Base-by-base conservation (phyloP, 2,113 vertebrate species). In the Fregetta grallaria region DNA sequence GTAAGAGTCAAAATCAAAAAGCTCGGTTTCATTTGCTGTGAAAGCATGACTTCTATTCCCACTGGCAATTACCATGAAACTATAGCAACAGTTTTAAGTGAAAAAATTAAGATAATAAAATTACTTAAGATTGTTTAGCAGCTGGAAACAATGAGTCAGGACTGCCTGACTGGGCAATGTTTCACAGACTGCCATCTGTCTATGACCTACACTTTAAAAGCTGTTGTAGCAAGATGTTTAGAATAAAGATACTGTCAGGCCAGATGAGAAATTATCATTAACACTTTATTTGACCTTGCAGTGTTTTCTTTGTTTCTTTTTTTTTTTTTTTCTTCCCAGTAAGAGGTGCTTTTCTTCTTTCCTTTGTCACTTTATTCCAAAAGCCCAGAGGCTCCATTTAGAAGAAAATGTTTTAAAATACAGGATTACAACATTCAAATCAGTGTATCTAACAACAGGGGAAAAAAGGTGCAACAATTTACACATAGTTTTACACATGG, bases 131-230 rank as follows among this genome's bases (percentile, higher is more conserved):
- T 56, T 82, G 38, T 61, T 47, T 45, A 82, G 78, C 78, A 97
- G 78, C 78, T 92, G 77, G 65, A 94, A 96, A 80, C 44, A 77
- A 63, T 78, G 86, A 94, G 29, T 91, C 77, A 96, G 73, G 65
- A 30, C 44, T 94, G 73, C 29, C 52, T 86, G 55, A 58, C 22
- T 50, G 75, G 72, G 85, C 59, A 67, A 8, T 17, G 11, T 59
- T 92, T 91, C 38, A 53, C 67, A 79, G 47, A 30, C 34, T 32
- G n/a, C 58, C 62, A 62, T 45, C 58, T 58, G 9, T 36, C 56
- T 55, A 2, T 67, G 80, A 87, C 52, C 68, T 81, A 23, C 11
- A 13, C 49, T 56, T n/a, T 18, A 78, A 75, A 87, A 78, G 63
- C 36, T 73, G 56, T 61, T 55, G 11, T 34, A 56, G 50, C 40